Base-by-base conservation (phyloP, 2,888 invertebrate species). In the Spodoptera littoralis region DNA sequence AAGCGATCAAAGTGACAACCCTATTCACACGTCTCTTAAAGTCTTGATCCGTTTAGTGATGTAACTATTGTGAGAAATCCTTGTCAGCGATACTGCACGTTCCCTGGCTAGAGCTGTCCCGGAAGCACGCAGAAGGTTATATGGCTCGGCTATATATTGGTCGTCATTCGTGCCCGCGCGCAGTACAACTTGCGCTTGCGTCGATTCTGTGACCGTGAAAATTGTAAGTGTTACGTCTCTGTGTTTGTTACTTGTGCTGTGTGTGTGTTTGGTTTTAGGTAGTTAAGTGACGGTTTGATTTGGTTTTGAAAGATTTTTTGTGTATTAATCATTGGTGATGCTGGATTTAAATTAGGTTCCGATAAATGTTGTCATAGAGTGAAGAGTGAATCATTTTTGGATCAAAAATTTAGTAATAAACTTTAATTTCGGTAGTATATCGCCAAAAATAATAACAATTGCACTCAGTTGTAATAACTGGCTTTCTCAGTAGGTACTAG, bases 71-170 rank as follows among this genome's bases (percentile, higher is more conserved):
- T 51, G 49, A 36, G 51, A 75, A 66, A 69, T 63, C 76, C 70
- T 77, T 77, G 79, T 60, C 67, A 48, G 56, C 49, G n/a, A 36
- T 48, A 52, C n/a, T 27, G 53, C 50, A 66, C 76, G 63, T 65
- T 68, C 73, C 70, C 72, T 43, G 62, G 60, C 41, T 41, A 44
- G 49, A 48, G 73, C 60, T 77, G 86, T 90, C 89, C 92, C 91
- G 93, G 93, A 93, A 93, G 92, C 84, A 43, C 52, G 70, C 81
- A 85, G 91, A 93, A 93, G 93, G 93, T 92, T 92, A 84, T 78
- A 73, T 69, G 76, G 73, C 66, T 67, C 83, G 84, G 85, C 88
- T 93, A 93, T 93, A 93, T 89, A 93, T 85, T 82, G 81, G 73
- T 68, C 64, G 82, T 65, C 61, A 65, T 59, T 75, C 53, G 60